These are phyloP conservation scores for Oasisia sp. DNA, from an alignment of 2,888 invertebrate genomes.

Conservation along the genomic window DNA sequence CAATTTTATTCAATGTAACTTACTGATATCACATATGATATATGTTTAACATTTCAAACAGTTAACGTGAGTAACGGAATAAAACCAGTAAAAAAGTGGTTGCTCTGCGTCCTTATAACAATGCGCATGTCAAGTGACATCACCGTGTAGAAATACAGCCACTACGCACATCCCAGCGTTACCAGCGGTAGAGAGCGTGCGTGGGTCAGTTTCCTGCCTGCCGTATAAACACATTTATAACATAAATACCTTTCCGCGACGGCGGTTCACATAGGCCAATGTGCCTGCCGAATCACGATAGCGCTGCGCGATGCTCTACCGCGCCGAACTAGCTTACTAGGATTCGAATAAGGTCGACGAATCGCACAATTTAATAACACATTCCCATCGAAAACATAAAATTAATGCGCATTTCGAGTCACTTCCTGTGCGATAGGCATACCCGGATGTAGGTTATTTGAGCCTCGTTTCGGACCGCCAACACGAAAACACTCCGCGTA, in stretches of 20 bases:
- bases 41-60: neutral
- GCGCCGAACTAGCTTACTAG: neutral
- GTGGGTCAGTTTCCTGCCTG: neutral
- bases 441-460: slow-evolving; percentile 13
- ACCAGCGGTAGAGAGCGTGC: neutral
- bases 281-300: neutral
- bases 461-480: neutral
- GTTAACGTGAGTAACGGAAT: neutral
- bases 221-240: neutral
- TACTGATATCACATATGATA: neutral
- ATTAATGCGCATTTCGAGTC: neutral
- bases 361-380: neutral
- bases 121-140: neutral
- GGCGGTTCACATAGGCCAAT: neutral
- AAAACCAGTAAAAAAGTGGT: neutral
- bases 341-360: neutral
- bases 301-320: neutral
- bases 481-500: neutral
- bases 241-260: slow-evolving; percentile 13
- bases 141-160: neutral
- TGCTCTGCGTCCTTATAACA: neutral
- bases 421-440: neutral
- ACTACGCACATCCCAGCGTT: slow-evolving; percentile 3
- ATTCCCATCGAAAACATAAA: neutral
- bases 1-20: neutral